Evolutionary conservation across 2,888 invertebrate species (phyloP).

Genomic region (Isoperla grammatica): DNA sequence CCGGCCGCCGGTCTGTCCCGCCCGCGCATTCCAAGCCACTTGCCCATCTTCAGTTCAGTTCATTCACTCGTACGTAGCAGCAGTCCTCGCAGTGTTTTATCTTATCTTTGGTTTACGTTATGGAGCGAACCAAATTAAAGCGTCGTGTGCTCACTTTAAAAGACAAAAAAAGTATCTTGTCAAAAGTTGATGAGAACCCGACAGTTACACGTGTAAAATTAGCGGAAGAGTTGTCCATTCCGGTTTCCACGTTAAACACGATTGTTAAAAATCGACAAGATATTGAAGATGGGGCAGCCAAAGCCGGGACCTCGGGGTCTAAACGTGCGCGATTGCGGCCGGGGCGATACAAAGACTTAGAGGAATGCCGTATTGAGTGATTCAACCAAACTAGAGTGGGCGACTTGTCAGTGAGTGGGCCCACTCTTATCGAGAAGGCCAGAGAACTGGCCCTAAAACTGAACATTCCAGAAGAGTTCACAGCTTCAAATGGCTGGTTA

Average conservation of each 20-base stretch:
- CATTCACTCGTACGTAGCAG: too few relatives aligned
- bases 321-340: background rate
- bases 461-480: constrained; percentile 25
- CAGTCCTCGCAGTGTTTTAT: too few relatives aligned
- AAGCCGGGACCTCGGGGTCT: background rate
- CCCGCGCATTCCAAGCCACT: too few relatives aligned
- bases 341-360: background rate
- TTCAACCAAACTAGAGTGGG: constrained; percentile 4
- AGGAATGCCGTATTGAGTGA: background rate
- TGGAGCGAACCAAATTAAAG: too few relatives aligned
- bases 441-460: constrained; percentile 23
- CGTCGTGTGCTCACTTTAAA: too few relatives aligned
- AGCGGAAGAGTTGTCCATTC: background rate
- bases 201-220: background rate
- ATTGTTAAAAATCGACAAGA: constrained; percentile 18
- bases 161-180: background rate
- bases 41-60: too few relatives aligned
- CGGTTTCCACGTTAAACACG: background rate
- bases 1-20: too few relatives aligned
- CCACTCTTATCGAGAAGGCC: constrained; percentile 27
- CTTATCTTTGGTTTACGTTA: too few relatives aligned
- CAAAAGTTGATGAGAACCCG: background rate
- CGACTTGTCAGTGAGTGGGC: constrained; percentile 27
- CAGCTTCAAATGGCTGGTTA: constrained; percentile 29
- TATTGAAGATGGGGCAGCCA: constrained; percentile 17